Conservation (phyloP, 2,888 invertebrate species). For the Macrosoma leucophasiata region DNA sequence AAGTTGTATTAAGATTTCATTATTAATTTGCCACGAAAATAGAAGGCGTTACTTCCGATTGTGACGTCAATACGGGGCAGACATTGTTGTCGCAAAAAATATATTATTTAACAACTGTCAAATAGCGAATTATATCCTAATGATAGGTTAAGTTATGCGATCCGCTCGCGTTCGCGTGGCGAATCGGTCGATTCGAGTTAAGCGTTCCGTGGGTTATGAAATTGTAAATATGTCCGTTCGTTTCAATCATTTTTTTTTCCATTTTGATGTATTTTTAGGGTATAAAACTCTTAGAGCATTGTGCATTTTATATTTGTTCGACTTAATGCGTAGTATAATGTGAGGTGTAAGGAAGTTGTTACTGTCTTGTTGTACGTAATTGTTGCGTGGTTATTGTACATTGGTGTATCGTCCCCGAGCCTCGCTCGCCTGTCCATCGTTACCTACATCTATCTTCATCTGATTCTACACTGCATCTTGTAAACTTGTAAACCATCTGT, state of each 20-base stretch:
- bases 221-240: constrained; percentile 62
- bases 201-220: constrained; percentile 59
- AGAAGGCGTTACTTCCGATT: no score
- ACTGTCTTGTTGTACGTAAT: constrained; percentile 53
- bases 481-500: constrained; percentile 11
- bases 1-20: no score
- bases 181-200: constrained; percentile 43
- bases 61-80: no score
- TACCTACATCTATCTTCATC: constrained; percentile 12
- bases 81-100: constrained; percentile 24
- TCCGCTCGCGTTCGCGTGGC: constrained; percentile 41
- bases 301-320: constrained; percentile 67
- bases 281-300: constrained; percentile 56
- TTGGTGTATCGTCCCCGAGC: constrained; percentile 35
- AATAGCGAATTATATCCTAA: constrained; percentile 39
- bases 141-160: constrained; percentile 55
- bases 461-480: constrained; percentile 19
- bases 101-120: no score
- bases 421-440: constrained; percentile 18
- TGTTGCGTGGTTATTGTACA: constrained; percentile 45
- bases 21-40: no score
- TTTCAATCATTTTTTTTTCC: constrained; percentile 56
- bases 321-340: constrained; percentile 43
- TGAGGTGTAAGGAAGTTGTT: constrained; percentile 55
- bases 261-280: constrained; percentile 71